These are phyloP conservation scores for Aleiodes testaceus DNA, from an alignment of 2,888 invertebrate genomes.

Conservation along the genomic window DNA sequence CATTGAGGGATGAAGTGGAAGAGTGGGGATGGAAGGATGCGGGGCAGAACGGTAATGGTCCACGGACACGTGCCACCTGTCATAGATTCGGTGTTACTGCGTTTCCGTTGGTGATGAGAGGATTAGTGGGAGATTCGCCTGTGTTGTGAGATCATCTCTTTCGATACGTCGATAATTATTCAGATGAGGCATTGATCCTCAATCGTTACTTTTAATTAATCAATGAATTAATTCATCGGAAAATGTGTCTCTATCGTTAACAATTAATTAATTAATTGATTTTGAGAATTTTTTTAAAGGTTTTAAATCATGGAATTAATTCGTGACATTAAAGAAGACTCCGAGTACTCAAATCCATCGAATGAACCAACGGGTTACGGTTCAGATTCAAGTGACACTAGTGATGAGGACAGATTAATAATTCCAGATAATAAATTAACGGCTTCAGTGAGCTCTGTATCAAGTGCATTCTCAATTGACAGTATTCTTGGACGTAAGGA, in stretches of 20 bases:
- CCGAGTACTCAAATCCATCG: conserved; percentile 43
- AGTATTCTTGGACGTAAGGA: conserved; percentile 61
- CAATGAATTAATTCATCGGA: neutral
- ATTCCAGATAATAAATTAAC: conserved; percentile 46
- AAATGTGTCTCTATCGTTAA: too few relatives aligned
- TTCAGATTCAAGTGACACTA: conserved; percentile 61
- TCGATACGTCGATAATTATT: neutral
- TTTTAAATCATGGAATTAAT: conserved; percentile 23
- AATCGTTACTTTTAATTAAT: neutral
- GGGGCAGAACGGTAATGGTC: conserved; percentile 61
- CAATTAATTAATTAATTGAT: too few relatives aligned
- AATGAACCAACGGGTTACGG: conserved; percentile 51
- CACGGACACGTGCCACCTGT: conserved; percentile 69
- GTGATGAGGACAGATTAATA: conserved; percentile 52
- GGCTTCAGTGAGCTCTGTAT: conserved; percentile 48
- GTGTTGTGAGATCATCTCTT: conserved; percentile 35
- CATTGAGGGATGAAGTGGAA: neutral
- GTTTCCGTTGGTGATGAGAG: conserved; percentile 29
- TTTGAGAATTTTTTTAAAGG: conserved; percentile 21
- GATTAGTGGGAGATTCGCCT: conserved; percentile 53
- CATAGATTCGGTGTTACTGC: conserved; percentile 53
- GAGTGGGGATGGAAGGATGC: conserved; percentile 47
- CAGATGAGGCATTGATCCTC: neutral
- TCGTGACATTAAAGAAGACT: conserved; percentile 33
- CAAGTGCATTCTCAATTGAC: conserved; percentile 68